These are phyloP conservation scores for Perca fluviatilis DNA, from an alignment of 2,113 vertebrate genomes.

Conservation along the genomic window DNA sequence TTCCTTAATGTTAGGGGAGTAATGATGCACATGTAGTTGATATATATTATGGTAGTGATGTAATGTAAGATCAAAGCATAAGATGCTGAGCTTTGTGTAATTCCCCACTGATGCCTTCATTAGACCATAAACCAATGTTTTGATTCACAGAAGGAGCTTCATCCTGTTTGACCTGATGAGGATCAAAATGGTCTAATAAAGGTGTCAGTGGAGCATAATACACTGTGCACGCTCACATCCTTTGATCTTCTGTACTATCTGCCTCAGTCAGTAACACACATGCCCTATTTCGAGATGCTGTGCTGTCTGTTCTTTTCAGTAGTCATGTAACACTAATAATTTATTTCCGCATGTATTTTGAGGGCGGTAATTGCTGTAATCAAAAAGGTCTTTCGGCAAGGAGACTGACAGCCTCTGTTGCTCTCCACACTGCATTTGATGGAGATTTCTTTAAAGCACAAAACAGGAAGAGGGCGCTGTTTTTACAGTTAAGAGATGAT, in stretches of 20 bases:
- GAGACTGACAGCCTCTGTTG: neutral
- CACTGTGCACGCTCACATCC: neutral
- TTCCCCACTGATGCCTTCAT: constrained; percentile 7
- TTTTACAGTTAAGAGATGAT: neutral
- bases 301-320: neutral
- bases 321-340: neutral
- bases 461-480: neutral
- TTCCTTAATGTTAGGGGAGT: neutral
- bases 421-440: neutral
- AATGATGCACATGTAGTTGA: neutral
- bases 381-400: neutral
- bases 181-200: constrained; percentile 33
- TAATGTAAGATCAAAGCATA: neutral
- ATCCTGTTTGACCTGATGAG: constrained; percentile 6
- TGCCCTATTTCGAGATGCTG: neutral
- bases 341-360: neutral
- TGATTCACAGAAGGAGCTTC: constrained; percentile 5
- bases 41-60: neutral
- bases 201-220: constrained; percentile 14
- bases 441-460: neutral
- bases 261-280: neutral
- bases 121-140: constrained; percentile 5
- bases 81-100: neutral
- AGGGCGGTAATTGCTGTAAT: constrained; percentile 13
- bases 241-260: constrained; percentile 15